Base-by-base conservation (phyloP, 2,797 vertebrate species). In the Acanthurus lineatus region DNA sequence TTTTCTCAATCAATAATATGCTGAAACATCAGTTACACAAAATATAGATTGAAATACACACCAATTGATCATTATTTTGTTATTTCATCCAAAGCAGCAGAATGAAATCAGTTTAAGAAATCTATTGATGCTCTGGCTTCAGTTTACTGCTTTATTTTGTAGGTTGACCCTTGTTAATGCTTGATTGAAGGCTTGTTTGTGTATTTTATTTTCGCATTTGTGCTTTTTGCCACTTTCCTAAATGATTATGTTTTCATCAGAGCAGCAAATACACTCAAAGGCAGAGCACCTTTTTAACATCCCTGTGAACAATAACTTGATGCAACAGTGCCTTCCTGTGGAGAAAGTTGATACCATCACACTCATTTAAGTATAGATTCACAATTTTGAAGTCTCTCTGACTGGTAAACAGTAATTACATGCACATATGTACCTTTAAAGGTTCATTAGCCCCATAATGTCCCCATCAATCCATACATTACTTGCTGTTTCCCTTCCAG, bases 291-390 rank as follows among this genome's bases (percentile, higher is more conserved):
- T 63, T 73, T 59, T 58, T 63, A 4, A 32, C 14, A 32, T 14
- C 2, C 40, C 16, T 49, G 19, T 17, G 17, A 67, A 56, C n/a
- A 8, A 9, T 3, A 38, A 60, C 9, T 22, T 62, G 48, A 10
- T 69, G 9, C 45, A 83, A 77, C 80, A 88, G 52, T 7, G 28
- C 42, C 67, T 2, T 82, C 81, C 2, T 69, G 63, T 89, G 91
- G 88, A 74, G 0, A 51, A 0, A 22, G 6, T 9, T 45, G 57
- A 57, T 59, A 69, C 14, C 19, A 48, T 16, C 25, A 17, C n/a
- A 8, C 12, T 66, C 22, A 38, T 45, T 63, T 47, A 71, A 57
- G 16, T 10, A 45, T 2, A 51, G 12, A 9, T 53, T 63, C 32
- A 68, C 38, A 12, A 22, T 51, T 66, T 56, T 16, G 17, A 42